These are phyloP conservation scores for Tetrapedia diversipes DNA, from an alignment of 2,888 invertebrate genomes.

Conservation along the genomic window DNA sequence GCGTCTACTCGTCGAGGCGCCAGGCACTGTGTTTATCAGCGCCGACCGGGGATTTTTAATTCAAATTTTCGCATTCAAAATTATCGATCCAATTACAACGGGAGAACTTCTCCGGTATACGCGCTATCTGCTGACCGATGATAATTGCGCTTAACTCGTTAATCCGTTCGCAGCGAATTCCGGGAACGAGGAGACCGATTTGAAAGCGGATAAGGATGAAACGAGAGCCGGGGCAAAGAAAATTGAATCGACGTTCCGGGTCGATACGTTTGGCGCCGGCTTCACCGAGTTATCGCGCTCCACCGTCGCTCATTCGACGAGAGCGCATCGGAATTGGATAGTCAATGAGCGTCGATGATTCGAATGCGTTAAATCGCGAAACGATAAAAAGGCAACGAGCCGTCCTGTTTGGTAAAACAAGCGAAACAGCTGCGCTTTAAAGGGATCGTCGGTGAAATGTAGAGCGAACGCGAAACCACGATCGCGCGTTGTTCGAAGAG, in stretches of 20 bases:
- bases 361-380: no score
- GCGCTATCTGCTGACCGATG: no score
- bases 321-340: neutral
- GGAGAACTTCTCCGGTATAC: no score
- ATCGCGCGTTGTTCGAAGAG: slow-evolving; percentile 13
- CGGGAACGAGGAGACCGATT: neutral
- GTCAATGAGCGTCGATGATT: no score
- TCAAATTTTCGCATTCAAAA: neutral
- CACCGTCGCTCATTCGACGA: neutral
- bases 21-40: no score
- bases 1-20: neutral
- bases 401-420: neutral
- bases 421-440: neutral
- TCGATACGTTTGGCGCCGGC: slow-evolving; percentile 4
- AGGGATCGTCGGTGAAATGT: slow-evolving; percentile 14
- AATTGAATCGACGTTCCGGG: slow-evolving; percentile 23
- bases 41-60: no score
- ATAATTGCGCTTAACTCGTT: no score
- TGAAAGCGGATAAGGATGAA: neutral
- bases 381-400: neutral
- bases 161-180: no score
- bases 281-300: no score
- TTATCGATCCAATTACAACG: neutral
- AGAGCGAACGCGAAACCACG: slow-evolving; percentile 23
- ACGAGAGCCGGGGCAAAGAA: neutral